Evolutionary conservation across 2,797 vertebrate species (phyloP), one percentile per base, ranked within the genome.

Genomic region (Pogonophryne albipinna): DNA sequence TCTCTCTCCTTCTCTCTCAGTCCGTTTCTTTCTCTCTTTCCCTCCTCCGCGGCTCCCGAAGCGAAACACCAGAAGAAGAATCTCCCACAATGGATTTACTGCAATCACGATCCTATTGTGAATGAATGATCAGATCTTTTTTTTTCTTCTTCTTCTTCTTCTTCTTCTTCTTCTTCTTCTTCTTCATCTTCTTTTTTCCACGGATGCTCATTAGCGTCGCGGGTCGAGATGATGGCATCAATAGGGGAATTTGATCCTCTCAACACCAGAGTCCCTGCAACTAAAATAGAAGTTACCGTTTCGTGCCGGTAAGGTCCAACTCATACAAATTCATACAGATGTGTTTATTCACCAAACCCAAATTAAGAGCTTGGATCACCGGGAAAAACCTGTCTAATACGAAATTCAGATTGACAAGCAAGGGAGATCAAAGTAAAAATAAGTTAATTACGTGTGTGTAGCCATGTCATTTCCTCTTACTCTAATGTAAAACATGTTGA

Each of bases 281-380:
- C 97, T 91, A 98, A 98, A 90, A 97, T 97, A 91, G 97, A 98
- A 94, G 95, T 98, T 90, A 97, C 96, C 62, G 97, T 97, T 44
- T 98, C 97, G 31, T 98, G 97, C 94, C 93, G 97, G 97, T 98
- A 95, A 95, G 96, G 59, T 55, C 58, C 52, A 74, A 72, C 77
- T 51, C 14, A 14, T 8, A 14, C 20, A 8, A 0, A 16, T 6
- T 8, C 11, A 57, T 13, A 2, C 1, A 7, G 11, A 23, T 17
- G 0, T n/a, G 5, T 46, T 10, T 3, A 4, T 11, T 20, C 17
- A 12, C 51, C 45, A 15, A 45, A 62, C 1, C 45, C 51, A 41
- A 2, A 20, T 45, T 10, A 6, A 49, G 68, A 75, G 55, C 60
- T 44, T 14, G 55, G 19, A 38, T 17, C 31, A 10, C 11, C 8